Percentiles rank a stretch among this genome's conserved stretches.
These are phyloP conservation scores for Epinephelus malabaricus DNA, from an alignment of 2,797 vertebrate genomes.

Conservation along the genomic window DNA sequence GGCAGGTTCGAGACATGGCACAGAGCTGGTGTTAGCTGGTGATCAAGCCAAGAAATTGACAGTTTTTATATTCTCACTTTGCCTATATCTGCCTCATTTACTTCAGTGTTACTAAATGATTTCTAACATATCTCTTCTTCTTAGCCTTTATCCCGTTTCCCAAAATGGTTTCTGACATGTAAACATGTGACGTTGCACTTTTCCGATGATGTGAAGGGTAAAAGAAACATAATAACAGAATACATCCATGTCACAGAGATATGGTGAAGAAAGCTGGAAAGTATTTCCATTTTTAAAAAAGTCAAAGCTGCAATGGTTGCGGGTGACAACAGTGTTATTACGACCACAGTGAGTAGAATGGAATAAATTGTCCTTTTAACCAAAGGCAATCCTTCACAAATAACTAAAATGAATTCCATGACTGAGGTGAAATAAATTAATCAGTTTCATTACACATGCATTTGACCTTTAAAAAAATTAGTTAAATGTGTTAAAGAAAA, in stretches of 20 bases:
- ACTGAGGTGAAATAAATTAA: slow-evolving; percentile 1
- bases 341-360: not conserved
- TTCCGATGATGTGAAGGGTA: not conserved
- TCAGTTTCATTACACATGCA: not conserved
- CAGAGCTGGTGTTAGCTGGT: slow-evolving; percentile 5
- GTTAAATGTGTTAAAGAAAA: not conserved
- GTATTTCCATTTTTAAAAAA: not conserved
- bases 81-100: not conserved
- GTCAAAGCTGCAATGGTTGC: not conserved
- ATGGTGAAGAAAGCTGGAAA: not conserved
- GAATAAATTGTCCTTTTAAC: slow-evolving; percentile 4
- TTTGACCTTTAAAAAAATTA: slow-evolving; percentile 19
- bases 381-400: not conserved
- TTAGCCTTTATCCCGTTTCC: too few relatives aligned
- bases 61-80: slow-evolving; percentile 13
- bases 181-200: not conserved
- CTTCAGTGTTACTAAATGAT: not conserved
- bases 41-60: not conserved
- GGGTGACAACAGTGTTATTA: not conserved
- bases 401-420: not conserved
- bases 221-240: not conserved
- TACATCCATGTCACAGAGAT: not conserved
- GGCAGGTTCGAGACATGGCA: not conserved
- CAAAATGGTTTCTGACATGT: not conserved
- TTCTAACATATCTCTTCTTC: not conserved